A percentile compares a stretch with the other conserved stretches of the same genome.
These are phyloP conservation scores for Drosophila monieri DNA, from an alignment of 2,888 invertebrate species.

Conservation along the genomic window DNA sequence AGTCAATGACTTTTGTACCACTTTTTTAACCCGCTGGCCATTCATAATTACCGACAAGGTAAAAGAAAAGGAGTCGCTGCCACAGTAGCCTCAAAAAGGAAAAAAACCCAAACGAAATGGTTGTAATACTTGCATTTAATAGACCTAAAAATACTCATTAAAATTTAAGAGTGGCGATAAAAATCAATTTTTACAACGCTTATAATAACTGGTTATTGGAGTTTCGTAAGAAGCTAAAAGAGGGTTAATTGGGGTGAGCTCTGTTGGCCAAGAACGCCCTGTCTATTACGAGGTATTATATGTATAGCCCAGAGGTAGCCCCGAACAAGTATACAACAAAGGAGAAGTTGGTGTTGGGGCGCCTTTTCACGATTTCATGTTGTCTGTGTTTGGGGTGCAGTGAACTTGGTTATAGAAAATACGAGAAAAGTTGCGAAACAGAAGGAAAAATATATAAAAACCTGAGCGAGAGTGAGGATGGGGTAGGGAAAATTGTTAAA, in stretches of 20 bases:
- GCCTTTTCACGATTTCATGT: constrained; percentile 55
- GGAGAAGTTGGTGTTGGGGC: constrained; percentile 53
- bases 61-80: constrained; percentile 39
- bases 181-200: not conserved
- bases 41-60: constrained; percentile 68
- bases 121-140: not conserved
- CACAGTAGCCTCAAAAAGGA: constrained; percentile 13
- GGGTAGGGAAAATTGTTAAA: constrained; percentile 71
- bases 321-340: constrained; percentile 55
- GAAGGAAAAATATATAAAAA: constrained; percentile 24
- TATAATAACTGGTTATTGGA: not conserved
- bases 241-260: not conserved
- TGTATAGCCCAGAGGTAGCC: constrained; percentile 19
- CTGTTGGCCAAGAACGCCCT: not conserved
- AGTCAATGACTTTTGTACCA: constrained; percentile 40
- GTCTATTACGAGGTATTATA: constrained; percentile 1
- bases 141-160: not conserved
- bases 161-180: not conserved
- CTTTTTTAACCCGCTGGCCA: constrained; percentile 55
- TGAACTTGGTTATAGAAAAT: constrained; percentile 63
- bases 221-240: not conserved
- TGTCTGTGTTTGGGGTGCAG: constrained; percentile 67
- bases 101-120: constrained; percentile 3
- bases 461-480: not conserved
- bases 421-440: constrained; percentile 33